Evolutionary conservation across 2,888 invertebrate genomes (phyloP).

Genomic region (Cataglyphis rosenhaueri): DNA sequence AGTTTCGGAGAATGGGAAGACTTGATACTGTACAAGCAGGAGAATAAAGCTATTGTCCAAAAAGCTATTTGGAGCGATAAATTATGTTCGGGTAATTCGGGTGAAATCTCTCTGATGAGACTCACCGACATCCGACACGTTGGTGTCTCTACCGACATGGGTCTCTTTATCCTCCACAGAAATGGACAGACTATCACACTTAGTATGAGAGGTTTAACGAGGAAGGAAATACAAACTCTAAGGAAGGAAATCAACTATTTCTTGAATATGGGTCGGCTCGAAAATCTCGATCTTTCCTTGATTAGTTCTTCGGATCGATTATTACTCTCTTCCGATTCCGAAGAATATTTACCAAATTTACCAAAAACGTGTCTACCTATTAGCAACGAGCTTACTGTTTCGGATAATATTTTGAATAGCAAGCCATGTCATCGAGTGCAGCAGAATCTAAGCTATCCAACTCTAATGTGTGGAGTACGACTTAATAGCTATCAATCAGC

Average conservation of each 20-base stretch:
- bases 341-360: constrained; percentile 43
- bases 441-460: constrained; percentile 63
- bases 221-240: constrained; percentile 70
- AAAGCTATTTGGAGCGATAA: constrained; percentile 75
- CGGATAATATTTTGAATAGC: constrained; percentile 10
- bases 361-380: constrained; percentile 7
- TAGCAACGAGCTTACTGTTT: constrained; percentile 1
- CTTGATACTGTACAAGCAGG: constrained; percentile 71
- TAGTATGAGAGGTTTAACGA: constrained; percentile 69
- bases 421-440: constrained; percentile 36
- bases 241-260: constrained; percentile 72
- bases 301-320: constrained; percentile 60
- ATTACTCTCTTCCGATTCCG: constrained; percentile 62
- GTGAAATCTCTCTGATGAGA: constrained; percentile 60
- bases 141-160: constrained; percentile 73
- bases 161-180: constrained; percentile 73
- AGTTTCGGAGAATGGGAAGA: constrained; percentile 77
- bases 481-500: neutral
- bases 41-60: constrained; percentile 69
- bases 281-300: constrained; percentile 55
- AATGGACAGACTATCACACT: constrained; percentile 70
- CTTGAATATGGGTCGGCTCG: constrained; percentile 62
- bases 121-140: constrained; percentile 76
- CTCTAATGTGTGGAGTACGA: constrained; percentile 33
- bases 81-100: constrained; percentile 58